Conservation (phyloP, 1,140 invertebrate species). For the Brachystomella parvula region DNA sequence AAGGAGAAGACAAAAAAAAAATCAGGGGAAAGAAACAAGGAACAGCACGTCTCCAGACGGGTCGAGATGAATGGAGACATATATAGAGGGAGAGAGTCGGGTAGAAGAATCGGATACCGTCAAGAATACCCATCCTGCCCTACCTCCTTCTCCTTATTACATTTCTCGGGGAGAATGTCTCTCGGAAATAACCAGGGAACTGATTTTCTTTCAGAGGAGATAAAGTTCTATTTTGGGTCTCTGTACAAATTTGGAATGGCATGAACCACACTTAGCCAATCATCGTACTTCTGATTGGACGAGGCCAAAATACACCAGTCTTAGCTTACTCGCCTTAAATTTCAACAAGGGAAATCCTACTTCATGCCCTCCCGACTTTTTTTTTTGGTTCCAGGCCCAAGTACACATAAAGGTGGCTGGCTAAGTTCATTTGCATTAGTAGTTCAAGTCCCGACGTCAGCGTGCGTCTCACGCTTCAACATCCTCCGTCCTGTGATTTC, state of each 20-base stretch:
- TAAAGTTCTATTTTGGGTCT: conserved; percentile 36
- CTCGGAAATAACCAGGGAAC: too few relatives aligned
- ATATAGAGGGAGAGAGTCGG: conserved; percentile 10
- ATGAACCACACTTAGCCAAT: conserved; percentile 39
- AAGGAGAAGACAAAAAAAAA: too few relatives aligned
- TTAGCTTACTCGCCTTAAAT: background rate
- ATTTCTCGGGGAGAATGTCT: too few relatives aligned
- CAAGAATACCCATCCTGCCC: background rate
- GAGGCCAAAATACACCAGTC: background rate
- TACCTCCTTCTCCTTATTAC: background rate
- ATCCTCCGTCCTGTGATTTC: too few relatives aligned
- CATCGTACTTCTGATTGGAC: conserved; percentile 38
- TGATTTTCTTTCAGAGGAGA: conserved; percentile 18
- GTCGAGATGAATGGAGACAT: too few relatives aligned
- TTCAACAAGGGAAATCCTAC: conserved; percentile 4
- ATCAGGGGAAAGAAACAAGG: too few relatives aligned
- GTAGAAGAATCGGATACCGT: background rate
- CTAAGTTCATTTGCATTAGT: conserved; percentile 37
- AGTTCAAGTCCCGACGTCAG: conserved; percentile 29
- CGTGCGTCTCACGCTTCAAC: background rate
- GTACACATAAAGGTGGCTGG: background rate
- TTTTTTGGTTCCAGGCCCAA: background rate
- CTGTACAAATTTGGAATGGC: conserved; percentile 40
- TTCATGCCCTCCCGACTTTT: background rate
- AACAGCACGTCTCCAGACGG: too few relatives aligned